Evolutionary conservation across 35 echinoderm and acorn worm species (phyloP), one percentile per base, ranked within the genome.

Genomic region (Nesometra sesokonis): DNA sequence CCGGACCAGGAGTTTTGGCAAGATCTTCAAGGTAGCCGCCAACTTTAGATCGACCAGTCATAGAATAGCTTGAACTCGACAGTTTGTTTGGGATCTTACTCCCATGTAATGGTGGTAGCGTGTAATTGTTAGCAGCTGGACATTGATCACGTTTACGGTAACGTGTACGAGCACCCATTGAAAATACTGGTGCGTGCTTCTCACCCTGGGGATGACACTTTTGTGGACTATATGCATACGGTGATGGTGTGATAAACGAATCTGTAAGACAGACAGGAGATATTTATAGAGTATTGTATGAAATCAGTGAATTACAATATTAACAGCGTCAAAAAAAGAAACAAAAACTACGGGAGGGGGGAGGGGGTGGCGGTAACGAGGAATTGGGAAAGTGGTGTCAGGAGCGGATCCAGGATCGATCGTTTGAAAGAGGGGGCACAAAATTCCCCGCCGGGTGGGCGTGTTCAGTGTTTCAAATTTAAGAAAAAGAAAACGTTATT

Each of bases 161-260:
- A 29, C 93, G 67, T 0, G 96, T 99, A 17, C 96, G 86, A 19
- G 96, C 87, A 29, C 90, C 90, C 95, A 97, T 94, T 39, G 96
- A 92, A 79, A 93, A 90, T 1, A 37, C 80, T 17, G 96, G 87
- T 11, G 96, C 96, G 76, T 94, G 96, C 31, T 89, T 87, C 83
- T 99, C 96, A 33, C 96, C 96, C 82, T 99, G 96, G 34, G 96
- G 96, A 80, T 99, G 96, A 19, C 91, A 87, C 84, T 94, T 94
- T 37, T 99, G 91, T 77, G 96, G 96, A 81, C 89, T 89, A 84
- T 99, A 99, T 39, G 96, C 96, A 37, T 93, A 92, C 0, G 96
- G 96, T 79, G 92, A 99, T 31, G 96, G 96, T 15, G 96, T 99
- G 11, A 90, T 80, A 77, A 99, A 99, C 33, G 96, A 90, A 67